A percentile compares a stretch with the other conserved stretches of the same genome.
These are phyloP conservation scores for Watsonalla cultraria DNA, from an alignment of 2,888 invertebrate genomes.

Conservation along the genomic window DNA sequence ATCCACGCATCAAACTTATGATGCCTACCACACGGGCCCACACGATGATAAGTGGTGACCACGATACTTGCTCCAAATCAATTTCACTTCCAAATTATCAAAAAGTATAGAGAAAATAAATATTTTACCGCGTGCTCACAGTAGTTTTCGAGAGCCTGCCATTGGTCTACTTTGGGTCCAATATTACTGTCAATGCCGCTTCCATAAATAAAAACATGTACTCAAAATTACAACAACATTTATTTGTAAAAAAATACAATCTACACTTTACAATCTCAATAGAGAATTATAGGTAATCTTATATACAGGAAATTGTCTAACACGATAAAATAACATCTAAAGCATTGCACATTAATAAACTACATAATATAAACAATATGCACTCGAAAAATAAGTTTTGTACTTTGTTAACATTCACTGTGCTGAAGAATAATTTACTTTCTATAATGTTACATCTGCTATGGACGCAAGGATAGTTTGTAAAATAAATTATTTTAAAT, in stretches of 20 bases:
- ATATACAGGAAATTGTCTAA: constrained; percentile 41
- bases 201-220: constrained; percentile 6
- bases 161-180: no score
- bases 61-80: no score
- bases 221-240: constrained; percentile 41
- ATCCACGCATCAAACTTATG: no score
- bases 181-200: no score
- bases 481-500: neutral
- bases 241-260: constrained; percentile 62
- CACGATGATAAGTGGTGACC: no score
- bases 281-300: constrained; percentile 55
- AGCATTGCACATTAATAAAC: constrained; percentile 31
- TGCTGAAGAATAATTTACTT: neutral
- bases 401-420: neutral
- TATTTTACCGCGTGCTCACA: no score
- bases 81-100: no score
- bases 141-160: no score
- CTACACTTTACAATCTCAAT: constrained; percentile 63
- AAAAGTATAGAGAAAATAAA: no score
- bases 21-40: no score
- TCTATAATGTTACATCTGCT: neutral
- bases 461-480: neutral
- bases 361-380: constrained; percentile 8
- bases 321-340: constrained; percentile 41
- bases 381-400: neutral